Evolutionary conservation across 30 jellyfish, hydroid and myxozoan genomes (phyloP), one percentile per base, ranked within the genome.

Genomic region (Phacellophora camtschatica): DNA sequence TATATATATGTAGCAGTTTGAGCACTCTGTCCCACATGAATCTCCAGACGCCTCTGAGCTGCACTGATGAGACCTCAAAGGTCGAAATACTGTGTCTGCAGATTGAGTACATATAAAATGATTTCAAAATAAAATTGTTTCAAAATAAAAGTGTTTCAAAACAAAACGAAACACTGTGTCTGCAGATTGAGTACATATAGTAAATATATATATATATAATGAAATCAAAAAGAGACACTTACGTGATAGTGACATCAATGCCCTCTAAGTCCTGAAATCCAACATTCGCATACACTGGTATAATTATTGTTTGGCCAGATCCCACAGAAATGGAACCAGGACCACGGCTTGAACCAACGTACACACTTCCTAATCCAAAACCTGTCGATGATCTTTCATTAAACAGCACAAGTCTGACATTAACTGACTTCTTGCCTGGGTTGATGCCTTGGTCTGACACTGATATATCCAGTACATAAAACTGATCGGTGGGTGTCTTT

Each of bases 201-300:
- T n/a, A n/a, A n/a, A n/a, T n/a, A n/a, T n/a, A n/a, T n/a, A n/a
- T n/a, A n/a, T n/a, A n/a, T n/a, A n/a, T n/a, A n/a, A n/a, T n/a
- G n/a, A n/a, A n/a, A n/a, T n/a, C n/a, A n/a, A n/a, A n/a, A n/a
- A 57, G 16, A 0, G 24, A 22, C 39, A 27, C 82, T 29, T 68
- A 81, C 67, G 51, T 78, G 4, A 87, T 28, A 11, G 87, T 51
- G 66, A 94, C 74, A 53, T 83, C 95, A 31, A 87, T 45, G 19
- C 86, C 99, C 37, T 71, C 96, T 2, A 94, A 59, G 41, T 55
- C 79, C 68, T 94, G 91, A 43, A 75, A 41, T 18, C 97, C 99
- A 54, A 70, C 61, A 42, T 86, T 76, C 23, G 80, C 88, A 67
- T 87, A 86, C 5, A 94, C 95, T 0, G 99, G 97, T 4, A 94